Evolutionary conservation across 1,140 invertebrate species (phyloP).

Genomic region (honey bee (Apis mellifera)): DNA sequence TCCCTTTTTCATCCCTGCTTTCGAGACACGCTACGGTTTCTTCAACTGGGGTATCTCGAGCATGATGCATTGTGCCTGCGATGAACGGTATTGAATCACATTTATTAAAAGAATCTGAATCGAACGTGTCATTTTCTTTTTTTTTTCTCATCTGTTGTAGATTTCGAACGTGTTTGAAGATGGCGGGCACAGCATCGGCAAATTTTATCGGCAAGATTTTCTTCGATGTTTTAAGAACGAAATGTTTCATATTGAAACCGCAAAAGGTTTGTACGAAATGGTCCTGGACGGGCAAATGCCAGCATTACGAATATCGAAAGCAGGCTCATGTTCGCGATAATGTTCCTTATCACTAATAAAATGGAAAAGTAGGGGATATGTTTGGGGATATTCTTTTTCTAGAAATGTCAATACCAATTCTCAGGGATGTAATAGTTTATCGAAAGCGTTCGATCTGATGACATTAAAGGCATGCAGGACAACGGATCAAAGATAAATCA

Average conservation of each 20-base stretch:
- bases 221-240: constrained; percentile 96
- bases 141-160: constrained; percentile 84
- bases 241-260: constrained; percentile 93
- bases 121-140: no score
- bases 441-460: constrained; percentile 36
- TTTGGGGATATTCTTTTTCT: constrained; percentile 54
- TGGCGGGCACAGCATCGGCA: constrained; percentile 90
- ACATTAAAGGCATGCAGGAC: not conserved
- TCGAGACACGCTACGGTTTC: constrained; percentile 89
- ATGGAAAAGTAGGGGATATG: not conserved
- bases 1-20: constrained; percentile 89
- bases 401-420: constrained; percentile 64
- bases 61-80: constrained; percentile 93
- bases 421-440: constrained; percentile 67
- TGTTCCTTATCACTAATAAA: constrained; percentile 81
- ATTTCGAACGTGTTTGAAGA: constrained; percentile 95
- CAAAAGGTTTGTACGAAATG: constrained; percentile 88
- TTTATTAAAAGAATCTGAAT: no score
- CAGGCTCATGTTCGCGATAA: constrained; percentile 90
- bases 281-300: constrained; percentile 93
- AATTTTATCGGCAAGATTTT: constrained; percentile 96
- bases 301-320: constrained; percentile 85
- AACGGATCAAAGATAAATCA: not conserved
- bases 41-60: constrained; percentile 93
- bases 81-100: constrained; percentile 89